A percentile compares a stretch with the other conserved stretches of the same genome.
phyloP scores from a whole-genome alignment of 2,797 vertebrate species.

The Setipinna tenuifilis region DNA sequence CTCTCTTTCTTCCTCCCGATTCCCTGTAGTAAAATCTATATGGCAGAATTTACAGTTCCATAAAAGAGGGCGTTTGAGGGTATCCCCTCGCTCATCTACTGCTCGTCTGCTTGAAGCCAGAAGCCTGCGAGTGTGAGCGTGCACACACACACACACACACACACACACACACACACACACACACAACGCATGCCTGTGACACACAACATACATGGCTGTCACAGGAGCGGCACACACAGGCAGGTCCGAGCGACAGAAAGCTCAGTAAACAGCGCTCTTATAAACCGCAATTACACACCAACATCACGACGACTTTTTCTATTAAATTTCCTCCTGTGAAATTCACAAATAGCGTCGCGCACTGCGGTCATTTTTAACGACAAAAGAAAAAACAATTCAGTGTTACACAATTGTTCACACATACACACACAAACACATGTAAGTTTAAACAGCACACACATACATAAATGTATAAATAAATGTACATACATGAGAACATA shows the following conservation, averaged over 20 bases:
- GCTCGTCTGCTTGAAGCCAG: background rate
- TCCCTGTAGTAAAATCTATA: conserved; percentile 8
- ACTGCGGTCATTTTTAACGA: background rate
- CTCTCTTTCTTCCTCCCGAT: background rate
- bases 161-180: background rate
- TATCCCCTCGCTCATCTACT: background rate
- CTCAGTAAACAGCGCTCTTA: background rate
- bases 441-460: background rate
- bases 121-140: background rate
- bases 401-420: background rate
- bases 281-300: background rate
- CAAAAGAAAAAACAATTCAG: background rate
- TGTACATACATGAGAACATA: background rate
- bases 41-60: background rate
- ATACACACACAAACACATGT: background rate
- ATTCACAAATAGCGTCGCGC: background rate
- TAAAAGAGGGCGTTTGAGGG: background rate
- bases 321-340: conserved; percentile 7
- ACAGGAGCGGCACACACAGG: background rate
- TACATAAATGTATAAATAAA: background rate
- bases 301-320: background rate
- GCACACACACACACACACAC: background rate
- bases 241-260: background rate
- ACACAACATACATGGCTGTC: background rate
- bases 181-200: background rate